Conservation (phyloP, 1,140 invertebrate species). For the Aphaenogaster rudis region DNA sequence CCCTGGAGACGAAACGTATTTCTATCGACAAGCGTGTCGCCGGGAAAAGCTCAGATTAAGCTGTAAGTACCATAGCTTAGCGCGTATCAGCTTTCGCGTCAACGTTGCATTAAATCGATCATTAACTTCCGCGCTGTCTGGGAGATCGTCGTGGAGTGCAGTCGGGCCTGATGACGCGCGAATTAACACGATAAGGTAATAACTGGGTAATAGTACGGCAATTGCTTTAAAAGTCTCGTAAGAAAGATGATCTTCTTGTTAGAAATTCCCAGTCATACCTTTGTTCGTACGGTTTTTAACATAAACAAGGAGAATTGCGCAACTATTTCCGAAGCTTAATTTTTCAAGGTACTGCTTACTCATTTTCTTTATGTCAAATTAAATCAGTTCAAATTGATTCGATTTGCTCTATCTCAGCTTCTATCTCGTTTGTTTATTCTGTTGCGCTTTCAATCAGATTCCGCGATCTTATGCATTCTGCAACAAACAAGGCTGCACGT, state of each 20-base stretch:
- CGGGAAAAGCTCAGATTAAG: constrained; percentile 74
- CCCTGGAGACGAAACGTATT: constrained; percentile 64
- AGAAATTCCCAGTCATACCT: neutral
- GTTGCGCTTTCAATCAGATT: constrained; percentile 40
- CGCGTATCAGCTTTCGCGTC: constrained; percentile 70
- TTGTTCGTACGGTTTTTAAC: neutral
- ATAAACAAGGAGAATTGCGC: neutral
- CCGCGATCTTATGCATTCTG: constrained; percentile 48
- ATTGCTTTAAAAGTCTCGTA: constrained; percentile 46
- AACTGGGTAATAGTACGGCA: constrained; percentile 52
- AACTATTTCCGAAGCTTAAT: neutral
- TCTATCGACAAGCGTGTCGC: constrained; percentile 66
- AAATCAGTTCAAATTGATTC: constrained; percentile 5
- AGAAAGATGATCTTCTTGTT: constrained; percentile 17
- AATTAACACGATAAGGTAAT: constrained; percentile 65
- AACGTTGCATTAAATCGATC: constrained; percentile 72
- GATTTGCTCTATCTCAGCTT: constrained; percentile 2
- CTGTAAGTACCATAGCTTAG: constrained; percentile 70
- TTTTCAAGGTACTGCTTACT: neutral
- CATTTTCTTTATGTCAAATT: constrained; percentile 1
- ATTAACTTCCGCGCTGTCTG: constrained; percentile 67
- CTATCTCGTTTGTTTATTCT: constrained; percentile 12
- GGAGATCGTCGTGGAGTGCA: constrained; percentile 48
- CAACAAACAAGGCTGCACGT: constrained; percentile 27
- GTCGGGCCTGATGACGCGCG: constrained; percentile 54